A percentile compares a stretch with the other conserved stretches of the same genome.
phyloP scores from a whole-genome alignment of 1,140 invertebrate genomes.

The Drosophila ercepeae region DNA sequence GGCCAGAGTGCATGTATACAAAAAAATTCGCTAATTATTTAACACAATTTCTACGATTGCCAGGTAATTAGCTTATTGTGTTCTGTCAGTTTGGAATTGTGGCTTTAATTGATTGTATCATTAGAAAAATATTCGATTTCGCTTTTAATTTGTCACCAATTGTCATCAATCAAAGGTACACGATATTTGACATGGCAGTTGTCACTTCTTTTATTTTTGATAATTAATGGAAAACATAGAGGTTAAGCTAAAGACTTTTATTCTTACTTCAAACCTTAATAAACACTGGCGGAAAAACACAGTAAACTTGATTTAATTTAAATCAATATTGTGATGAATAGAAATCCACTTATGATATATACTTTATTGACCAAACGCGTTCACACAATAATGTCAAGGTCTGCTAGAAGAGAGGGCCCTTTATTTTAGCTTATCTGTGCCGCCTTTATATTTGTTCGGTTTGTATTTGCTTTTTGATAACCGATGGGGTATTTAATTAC shows the following conservation, averaged over 20 bases:
- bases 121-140: conserved; percentile 22
- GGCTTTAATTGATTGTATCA: conserved; percentile 37
- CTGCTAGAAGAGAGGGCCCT: neutral
- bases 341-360: conserved; percentile 29
- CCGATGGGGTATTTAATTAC: conserved; percentile 37
- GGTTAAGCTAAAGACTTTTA: neutral
- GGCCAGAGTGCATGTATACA: conserved; percentile 21
- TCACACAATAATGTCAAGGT: conserved; percentile 43
- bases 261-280: neutral
- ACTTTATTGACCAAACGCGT: conserved; percentile 30
- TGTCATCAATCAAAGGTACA: conserved; percentile 24
- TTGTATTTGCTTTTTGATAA: conserved; percentile 46
- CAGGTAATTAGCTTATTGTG: conserved; percentile 46
- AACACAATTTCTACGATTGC: conserved; percentile 42
- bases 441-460: conserved; percentile 21
- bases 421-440: conserved; percentile 7
- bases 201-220: neutral
- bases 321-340: conserved; percentile 33
- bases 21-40: conserved; percentile 38
- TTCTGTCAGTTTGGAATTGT: conserved; percentile 21
- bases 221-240: neutral
- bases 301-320: conserved; percentile 22
- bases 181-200: neutral
- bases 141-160: conserved; percentile 34
- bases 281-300: neutral